Evolutionary conservation across 2,113 vertebrate species (phyloP), one percentile per base, ranked within the genome.

Genomic region (Cichladusa arquata): DNA sequence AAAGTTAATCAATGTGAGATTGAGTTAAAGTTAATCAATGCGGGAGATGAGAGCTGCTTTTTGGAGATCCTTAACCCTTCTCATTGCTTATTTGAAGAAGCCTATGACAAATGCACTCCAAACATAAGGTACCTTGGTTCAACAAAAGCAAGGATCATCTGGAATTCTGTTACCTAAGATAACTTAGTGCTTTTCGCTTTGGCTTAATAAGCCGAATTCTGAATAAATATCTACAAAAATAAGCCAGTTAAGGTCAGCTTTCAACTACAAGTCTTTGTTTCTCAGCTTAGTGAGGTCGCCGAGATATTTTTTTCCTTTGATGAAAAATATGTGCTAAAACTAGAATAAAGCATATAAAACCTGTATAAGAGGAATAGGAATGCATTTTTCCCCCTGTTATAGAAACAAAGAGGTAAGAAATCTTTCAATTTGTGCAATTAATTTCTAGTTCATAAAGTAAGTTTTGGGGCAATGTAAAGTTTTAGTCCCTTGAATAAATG

Each of bases 371-470:
- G 42, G 73, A 87, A 82, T 1, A 62, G 3, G 47, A 94, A 78
- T 40, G 10, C 4, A 13, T 33, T 24, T 71, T 87, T 79, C 28
- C 22, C 47, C 33, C 54, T 42, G 17, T 87, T 81, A 26, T 5
- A 36, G 82, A 90, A 89, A 84, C 20, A 79, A 93, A 92, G 6
- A 80, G 2, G 5, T 45, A 91, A 93, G 42, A 90, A 93, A 64
- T 73, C 23, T 71, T 74, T 76, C 56, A 48, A 61, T 69, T 23
- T 85, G 42, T 54, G 8, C 7, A 92, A 86, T 36, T 88, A 47
- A 79, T 76, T 64, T 95, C 74, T 81, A 91, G 71, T 45, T 96
- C 48, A 71, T 74, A 90, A 94, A 61, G 47, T 44, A 70, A 72
- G 47, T 78, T 96, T 58, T 86, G 57, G 81, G 51, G 88, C 11